A percentile compares a stretch with the other conserved stretches of the same genome.
These are phyloP conservation scores for Balaenoptera acutorostrata DNA, from an alignment of 2,113 vertebrate species.

Conservation along the genomic window DNA sequence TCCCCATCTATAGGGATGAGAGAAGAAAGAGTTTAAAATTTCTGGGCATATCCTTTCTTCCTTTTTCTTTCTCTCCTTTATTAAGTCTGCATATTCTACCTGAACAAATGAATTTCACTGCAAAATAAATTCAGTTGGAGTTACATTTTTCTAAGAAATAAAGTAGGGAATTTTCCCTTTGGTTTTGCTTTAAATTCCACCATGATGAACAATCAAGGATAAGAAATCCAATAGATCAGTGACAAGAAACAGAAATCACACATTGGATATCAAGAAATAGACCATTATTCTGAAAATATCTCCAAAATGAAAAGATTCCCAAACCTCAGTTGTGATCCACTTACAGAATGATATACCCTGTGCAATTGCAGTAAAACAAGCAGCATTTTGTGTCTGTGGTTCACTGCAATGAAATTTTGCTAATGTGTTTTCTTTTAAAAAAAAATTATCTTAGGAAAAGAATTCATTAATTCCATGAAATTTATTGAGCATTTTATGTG, in stretches of 20 bases:
- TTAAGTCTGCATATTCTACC: background rate
- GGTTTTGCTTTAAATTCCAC: background rate
- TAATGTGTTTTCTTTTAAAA: background rate
- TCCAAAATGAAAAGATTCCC: background rate
- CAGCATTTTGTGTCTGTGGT: background rate
- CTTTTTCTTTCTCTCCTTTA: background rate
- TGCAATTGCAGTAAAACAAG: background rate
- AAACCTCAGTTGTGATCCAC: background rate
- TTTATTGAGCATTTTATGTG: background rate
- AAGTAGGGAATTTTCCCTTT: background rate
- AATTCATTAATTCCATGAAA: background rate
- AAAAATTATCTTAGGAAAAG: background rate
- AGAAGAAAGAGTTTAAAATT: background rate
- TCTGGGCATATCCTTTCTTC: background rate
- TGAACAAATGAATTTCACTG: conserved; percentile 2
- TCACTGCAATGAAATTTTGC: background rate
- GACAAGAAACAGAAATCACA: background rate
- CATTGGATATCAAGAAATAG: background rate
- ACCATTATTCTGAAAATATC: background rate
- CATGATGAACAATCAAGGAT: background rate
- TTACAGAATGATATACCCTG: background rate
- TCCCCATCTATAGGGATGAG: background rate
- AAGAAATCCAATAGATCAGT: background rate
- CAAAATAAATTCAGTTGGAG: background rate
- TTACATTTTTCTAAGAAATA: background rate